These are phyloP conservation scores for Drosophila pseudotakahashii DNA, from an alignment of 2,888 invertebrate genomes.

Conservation along the genomic window DNA sequence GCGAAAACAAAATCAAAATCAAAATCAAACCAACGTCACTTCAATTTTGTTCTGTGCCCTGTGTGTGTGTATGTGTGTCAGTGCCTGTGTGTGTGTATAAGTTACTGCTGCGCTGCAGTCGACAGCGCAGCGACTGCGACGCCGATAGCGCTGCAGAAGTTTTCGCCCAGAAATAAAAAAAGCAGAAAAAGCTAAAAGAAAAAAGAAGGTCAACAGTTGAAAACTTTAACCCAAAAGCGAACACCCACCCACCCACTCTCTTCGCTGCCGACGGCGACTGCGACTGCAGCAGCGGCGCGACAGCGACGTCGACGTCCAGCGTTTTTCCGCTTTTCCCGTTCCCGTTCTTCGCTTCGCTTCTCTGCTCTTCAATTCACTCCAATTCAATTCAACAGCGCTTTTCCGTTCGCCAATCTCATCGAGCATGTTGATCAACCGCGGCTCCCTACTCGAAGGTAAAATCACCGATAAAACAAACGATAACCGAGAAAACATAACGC, in stretches of 20 bases:
- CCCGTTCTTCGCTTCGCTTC: constrained; percentile 46
- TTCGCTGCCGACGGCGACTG: constrained; percentile 20
- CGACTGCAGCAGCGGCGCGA: constrained; percentile 9
- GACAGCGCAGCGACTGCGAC: constrained; percentile 33
- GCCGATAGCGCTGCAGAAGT: constrained; percentile 25
- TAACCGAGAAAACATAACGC: background rate
- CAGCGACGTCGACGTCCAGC: constrained; percentile 62
- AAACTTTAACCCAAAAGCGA: constrained; percentile 14
- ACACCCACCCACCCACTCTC: constrained; percentile 33
- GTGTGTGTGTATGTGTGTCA: constrained; percentile 10
- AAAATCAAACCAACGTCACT: constrained; percentile 9
- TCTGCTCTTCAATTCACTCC: constrained; percentile 17
- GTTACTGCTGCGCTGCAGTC: constrained; percentile 24
- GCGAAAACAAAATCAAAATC: background rate
- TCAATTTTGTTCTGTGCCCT: constrained; percentile 17
- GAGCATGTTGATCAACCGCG: constrained; percentile 72
- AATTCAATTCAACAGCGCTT: constrained; percentile 44
- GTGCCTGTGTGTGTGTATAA: constrained; percentile 21
- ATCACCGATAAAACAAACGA: constrained; percentile 1
- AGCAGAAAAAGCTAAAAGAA: background rate
- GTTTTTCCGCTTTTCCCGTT: constrained; percentile 57
- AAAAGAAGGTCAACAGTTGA: constrained; percentile 30
- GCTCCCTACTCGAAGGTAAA: constrained; percentile 70
- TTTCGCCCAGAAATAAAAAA: constrained; percentile 19
- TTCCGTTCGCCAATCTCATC: constrained; percentile 51